phyloP scores from a whole-genome alignment of 2,113 vertebrate genomes.

The Nerophis ophidion region DNA sequence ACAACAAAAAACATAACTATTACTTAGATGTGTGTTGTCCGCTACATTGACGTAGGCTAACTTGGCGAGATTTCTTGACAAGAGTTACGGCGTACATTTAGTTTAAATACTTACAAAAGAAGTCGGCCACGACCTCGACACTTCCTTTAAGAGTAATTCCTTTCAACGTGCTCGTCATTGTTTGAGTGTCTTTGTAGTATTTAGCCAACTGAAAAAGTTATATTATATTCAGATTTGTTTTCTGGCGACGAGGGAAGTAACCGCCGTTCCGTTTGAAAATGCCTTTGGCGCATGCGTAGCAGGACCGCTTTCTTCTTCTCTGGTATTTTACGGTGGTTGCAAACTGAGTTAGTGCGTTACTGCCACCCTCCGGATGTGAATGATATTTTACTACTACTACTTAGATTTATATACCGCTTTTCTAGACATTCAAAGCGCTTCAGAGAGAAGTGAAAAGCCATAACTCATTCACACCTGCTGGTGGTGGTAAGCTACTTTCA shows the following conservation, averaged over 20 bases:
- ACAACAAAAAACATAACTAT: too few relatives aligned
- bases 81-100: not conserved
- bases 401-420: too few relatives aligned
- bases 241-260: not conserved
- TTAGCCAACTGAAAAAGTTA: not conserved
- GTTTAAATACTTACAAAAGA: slow-evolving; percentile 81
- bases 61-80: not conserved
- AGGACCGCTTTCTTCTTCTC: too few relatives aligned
- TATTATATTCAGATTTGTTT: not conserved
- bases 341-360: too few relatives aligned
- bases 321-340: too few relatives aligned
- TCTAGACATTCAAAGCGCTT: too few relatives aligned
- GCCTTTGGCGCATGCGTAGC: slow-evolving; percentile 33
- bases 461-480: too few relatives aligned
- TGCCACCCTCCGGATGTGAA: too few relatives aligned
- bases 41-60: not conserved
- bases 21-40: too few relatives aligned
- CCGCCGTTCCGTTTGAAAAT: slow-evolving; percentile 69
- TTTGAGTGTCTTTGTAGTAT: not conserved
- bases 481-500: too few relatives aligned
- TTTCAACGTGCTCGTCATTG: slow-evolving; percentile 70
- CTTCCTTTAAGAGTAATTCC: slow-evolving; percentile 90
- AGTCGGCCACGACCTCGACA: slow-evolving; percentile 87
- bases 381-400: too few relatives aligned
- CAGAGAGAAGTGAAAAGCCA: too few relatives aligned